Base-by-base conservation (phyloP, 2,797 vertebrate genomes). In the Coendou prehensilis region DNA sequence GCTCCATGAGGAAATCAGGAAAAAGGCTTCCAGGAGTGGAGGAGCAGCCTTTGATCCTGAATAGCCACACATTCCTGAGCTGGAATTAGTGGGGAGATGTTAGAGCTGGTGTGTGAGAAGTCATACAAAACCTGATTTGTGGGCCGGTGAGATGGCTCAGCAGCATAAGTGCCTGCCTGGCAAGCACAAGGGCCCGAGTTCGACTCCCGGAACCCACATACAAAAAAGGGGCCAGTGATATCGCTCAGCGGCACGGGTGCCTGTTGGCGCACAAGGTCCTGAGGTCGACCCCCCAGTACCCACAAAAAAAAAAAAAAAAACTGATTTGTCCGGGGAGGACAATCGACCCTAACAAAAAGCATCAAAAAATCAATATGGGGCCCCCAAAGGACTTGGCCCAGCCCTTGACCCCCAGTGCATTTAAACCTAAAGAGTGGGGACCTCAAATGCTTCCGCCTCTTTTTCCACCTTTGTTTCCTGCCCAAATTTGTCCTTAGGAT, bases 281-380 rank as follows among this genome's bases (percentile, higher is more conserved):
- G n/a, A n/a, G n/a, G n/a, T n/a, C n/a, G n/a, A n/a, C n/a, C n/a
- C n/a, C n/a, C n/a, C n/a, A n/a, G n/a, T n/a, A n/a, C n/a, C n/a
- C n/a, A n/a, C n/a, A n/a, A n/a, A n/a, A n/a, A n/a, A n/a, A n/a
- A n/a, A n/a, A n/a, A n/a, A n/a, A 20, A 26, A 52, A 15, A 22
- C 33, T 23, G 22, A 17, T 20, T 67, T 8, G 0, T 13, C 94
- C 2, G 0, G 0, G 20, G 13, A 86, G 33, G 67, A 82, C 1
- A 6, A 64, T 52, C 26, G 22, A 87, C 56, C 50, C 22, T 9
- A 18, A 4, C 54, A 69, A 37, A 0, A 22, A 61, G 6, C 13
- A 28, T n/a, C 84, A 13, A 18, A 87, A 87, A 57, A 69, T n/a
- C 18, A 30, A 45, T 52, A 78, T 0, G 4, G 1, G 23, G 23